Evolutionary conservation across 2,113 vertebrate genomes (phyloP).

Genomic region (Hassar affinis): DNA sequence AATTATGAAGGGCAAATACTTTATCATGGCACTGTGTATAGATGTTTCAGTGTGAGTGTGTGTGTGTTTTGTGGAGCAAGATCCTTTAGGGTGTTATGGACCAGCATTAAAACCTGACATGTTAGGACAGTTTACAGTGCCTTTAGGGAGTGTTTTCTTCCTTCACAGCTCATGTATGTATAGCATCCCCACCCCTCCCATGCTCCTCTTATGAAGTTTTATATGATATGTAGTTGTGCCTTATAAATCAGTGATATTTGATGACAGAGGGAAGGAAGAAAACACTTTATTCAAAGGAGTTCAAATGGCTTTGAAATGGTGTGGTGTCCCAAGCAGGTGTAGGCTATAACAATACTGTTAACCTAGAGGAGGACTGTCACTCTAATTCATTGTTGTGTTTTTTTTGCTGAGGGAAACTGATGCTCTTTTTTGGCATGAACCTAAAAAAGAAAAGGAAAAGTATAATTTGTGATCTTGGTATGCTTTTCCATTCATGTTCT

Average conservation of each 20-base stretch:
- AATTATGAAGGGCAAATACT: too few relatives aligned
- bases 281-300: slow-evolving; percentile 57
- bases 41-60: background rate
- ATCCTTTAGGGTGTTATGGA: slow-evolving; percentile 63
- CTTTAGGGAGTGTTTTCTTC: slow-evolving; percentile 39
- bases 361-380: slow-evolving; percentile 16
- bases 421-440: background rate
- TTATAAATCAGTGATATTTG: slow-evolving; percentile 66
- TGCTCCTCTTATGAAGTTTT: slow-evolving; percentile 57
- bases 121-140: slow-evolving; percentile 62
- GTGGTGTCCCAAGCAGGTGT: slow-evolving; percentile 58
- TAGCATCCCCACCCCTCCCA: slow-evolving; percentile 47
- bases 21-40: too few relatives aligned
- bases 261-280: slow-evolving; percentile 45
- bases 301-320: slow-evolving; percentile 61
- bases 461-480: background rate
- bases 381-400: slow-evolving; percentile 1
- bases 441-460: background rate
- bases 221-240: slow-evolving; percentile 56
- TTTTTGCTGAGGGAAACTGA: background rate
- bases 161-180: slow-evolving; percentile 40
- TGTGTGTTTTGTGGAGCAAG: slow-evolving; percentile 43
- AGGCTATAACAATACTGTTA: slow-evolving; percentile 18
- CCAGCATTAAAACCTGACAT: slow-evolving; percentile 63
- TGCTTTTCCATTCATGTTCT: background rate